A percentile compares a stretch with the other conserved stretches of the same genome.
phyloP scores from a whole-genome alignment of 1,140 invertebrate genomes.

The Galleria mellonella region DNA sequence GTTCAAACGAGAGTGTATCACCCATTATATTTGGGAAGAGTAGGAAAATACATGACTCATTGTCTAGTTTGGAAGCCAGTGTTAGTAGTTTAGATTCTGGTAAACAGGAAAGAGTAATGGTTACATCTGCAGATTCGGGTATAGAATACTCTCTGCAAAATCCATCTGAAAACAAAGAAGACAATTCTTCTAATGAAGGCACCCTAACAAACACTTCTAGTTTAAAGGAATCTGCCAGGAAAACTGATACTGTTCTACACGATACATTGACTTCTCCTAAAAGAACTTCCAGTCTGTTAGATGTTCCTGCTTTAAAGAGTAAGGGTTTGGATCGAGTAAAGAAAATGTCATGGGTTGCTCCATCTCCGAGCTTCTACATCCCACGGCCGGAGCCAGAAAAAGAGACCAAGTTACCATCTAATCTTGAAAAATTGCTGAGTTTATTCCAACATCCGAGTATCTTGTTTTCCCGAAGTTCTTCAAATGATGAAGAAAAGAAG shows the following conservation, averaged over 20 bases:
- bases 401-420: slow-evolving; percentile 58
- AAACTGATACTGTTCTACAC: slow-evolving; percentile 12
- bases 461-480: slow-evolving; percentile 63
- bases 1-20: slow-evolving; percentile 69
- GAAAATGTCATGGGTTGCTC: slow-evolving; percentile 75
- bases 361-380: slow-evolving; percentile 56
- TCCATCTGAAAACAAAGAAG: slow-evolving; percentile 50
- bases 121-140: slow-evolving; percentile 68
- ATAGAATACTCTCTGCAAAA: slow-evolving; percentile 66
- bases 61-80: slow-evolving; percentile 69
- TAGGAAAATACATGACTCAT: slow-evolving; percentile 62
- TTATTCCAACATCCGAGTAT: slow-evolving; percentile 74
- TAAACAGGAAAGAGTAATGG: slow-evolving; percentile 54
- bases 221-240: slow-evolving; percentile 45
- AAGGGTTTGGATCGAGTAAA: slow-evolving; percentile 61
- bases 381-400: slow-evolving; percentile 50
- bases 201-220: slow-evolving; percentile 67
- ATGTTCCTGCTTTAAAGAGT: slow-evolving; percentile 59
- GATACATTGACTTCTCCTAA: slow-evolving; percentile 59
- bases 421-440: slow-evolving; percentile 75
- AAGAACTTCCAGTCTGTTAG: slow-evolving; percentile 56
- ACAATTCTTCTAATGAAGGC: slow-evolving; percentile 65
- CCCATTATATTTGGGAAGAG: slow-evolving; percentile 65
- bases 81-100: slow-evolving; percentile 65
- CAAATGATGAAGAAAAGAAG: slow-evolving; percentile 51